phyloP scores from a whole-genome alignment of 2,888 invertebrate genomes.

The Stictocephala bisonia region DNA sequence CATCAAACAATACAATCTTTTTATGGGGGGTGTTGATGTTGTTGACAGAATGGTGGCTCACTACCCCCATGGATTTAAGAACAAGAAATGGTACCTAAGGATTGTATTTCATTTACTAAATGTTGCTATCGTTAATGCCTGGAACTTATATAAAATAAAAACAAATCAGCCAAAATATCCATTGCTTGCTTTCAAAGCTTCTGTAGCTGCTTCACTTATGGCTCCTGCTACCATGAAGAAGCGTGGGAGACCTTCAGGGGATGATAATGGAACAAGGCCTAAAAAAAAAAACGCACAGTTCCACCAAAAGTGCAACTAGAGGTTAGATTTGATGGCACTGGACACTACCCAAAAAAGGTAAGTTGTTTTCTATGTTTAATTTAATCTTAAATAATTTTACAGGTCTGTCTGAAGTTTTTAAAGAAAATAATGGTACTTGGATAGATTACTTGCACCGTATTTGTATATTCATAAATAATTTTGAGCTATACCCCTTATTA shows the following conservation, averaged over 20 bases:
- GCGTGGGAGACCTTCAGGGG: not conserved
- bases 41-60: slow-evolving; percentile 50
- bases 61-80: slow-evolving; percentile 49
- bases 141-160: slow-evolving; percentile 46
- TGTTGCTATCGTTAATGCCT: slow-evolving; percentile 48
- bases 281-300: not conserved
- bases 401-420: too few relatives aligned
- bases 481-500: too few relatives aligned
- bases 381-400: too few relatives aligned
- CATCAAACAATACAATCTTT: slow-evolving; percentile 46
- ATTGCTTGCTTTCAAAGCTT: slow-evolving; percentile 7
- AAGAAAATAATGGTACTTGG: too few relatives aligned
- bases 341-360: not conserved
- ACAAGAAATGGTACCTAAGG: slow-evolving; percentile 48
- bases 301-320: too few relatives aligned
- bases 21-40: slow-evolving; percentile 48
- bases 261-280: not conserved
- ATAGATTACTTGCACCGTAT: too few relatives aligned
- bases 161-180: not conserved
- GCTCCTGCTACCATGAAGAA: not conserved
- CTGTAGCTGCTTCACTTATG: slow-evolving; percentile 3
- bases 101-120: slow-evolving; percentile 50
- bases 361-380: too few relatives aligned
- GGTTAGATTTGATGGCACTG: not conserved
- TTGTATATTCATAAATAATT: too few relatives aligned